Conservation (phyloP, 2,113 vertebrate genomes). For the Morphnarchus princeps region DNA sequence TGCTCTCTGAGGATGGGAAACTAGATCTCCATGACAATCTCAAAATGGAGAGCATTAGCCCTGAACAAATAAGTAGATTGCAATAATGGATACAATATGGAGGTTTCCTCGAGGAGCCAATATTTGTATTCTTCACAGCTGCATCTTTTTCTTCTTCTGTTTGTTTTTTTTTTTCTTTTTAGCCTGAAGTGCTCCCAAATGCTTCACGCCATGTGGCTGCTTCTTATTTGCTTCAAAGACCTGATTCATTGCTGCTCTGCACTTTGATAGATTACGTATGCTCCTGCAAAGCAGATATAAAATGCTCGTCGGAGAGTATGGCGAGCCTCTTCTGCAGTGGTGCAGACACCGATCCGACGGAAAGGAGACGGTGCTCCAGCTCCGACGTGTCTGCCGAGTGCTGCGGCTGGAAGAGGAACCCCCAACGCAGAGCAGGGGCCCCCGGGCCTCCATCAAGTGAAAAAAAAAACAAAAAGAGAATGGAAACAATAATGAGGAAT, state of each 20-base stretch:
- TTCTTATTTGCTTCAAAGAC: slow-evolving; percentile 10
- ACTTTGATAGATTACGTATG: not conserved
- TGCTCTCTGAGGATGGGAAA: not conserved
- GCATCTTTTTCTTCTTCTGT: not conserved
- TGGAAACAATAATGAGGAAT: slow-evolving; percentile 49
- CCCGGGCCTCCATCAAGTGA: not conserved
- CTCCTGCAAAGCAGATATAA: not conserved
- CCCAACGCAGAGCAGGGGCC: not conserved
- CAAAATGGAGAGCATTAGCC: not conserved
- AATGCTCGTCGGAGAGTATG: accelerated
- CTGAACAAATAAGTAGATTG: not conserved
- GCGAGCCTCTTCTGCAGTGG: not conserved
- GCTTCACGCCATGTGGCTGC: not conserved
- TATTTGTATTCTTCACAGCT: slow-evolving; percentile 30
- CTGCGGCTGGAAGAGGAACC: not conserved
- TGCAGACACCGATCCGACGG: accelerated
- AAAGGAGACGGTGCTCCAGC: not conserved
- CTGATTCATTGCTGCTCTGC: not conserved
- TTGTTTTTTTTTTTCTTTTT: not conserved
- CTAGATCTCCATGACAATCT: not conserved
- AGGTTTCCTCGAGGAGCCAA: not conserved
- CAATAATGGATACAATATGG: not conserved
- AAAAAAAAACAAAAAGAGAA: not conserved
- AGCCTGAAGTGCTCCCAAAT: not conserved
- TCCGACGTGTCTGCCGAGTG: accelerated